Evolutionary conservation across 1,140 invertebrate species (phyloP).

Genomic region (Lethocerus indicus): DNA sequence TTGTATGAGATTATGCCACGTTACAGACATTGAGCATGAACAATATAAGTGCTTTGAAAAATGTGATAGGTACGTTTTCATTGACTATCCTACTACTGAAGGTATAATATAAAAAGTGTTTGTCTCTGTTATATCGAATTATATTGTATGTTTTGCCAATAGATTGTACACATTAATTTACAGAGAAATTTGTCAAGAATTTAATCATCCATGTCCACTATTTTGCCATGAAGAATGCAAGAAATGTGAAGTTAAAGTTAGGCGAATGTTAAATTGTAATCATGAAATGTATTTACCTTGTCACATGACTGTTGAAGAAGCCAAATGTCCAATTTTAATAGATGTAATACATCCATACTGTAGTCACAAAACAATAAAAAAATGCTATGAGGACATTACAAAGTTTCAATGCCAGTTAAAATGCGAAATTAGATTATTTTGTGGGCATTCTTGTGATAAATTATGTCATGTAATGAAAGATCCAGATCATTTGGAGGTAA

Average conservation of each 20-base stretch:
- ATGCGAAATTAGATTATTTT: constrained; percentile 11
- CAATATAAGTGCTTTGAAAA: constrained; percentile 24
- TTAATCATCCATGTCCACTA: constrained; percentile 27
- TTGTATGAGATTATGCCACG: constrained; percentile 34
- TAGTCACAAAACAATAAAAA: constrained; percentile 23
- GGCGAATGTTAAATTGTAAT: constrained; percentile 27
- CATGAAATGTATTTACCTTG: constrained; percentile 20
- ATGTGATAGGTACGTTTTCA: constrained; percentile 24
- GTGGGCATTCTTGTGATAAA: constrained; percentile 18
- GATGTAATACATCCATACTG: constrained; percentile 25
- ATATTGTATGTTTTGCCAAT: constrained; percentile 18
- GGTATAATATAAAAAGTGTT: too few species aligned
- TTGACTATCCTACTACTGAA: too few species aligned
- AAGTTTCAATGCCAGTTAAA: constrained; percentile 6
- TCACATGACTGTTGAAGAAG: constrained; percentile 23
- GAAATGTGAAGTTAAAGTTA: constrained; percentile 25
- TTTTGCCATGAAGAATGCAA: constrained; percentile 27
- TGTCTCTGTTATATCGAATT: too few species aligned
- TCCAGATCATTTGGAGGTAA: constrained; percentile 14
- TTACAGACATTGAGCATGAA: constrained; percentile 28
- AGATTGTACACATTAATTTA: constrained; percentile 22
- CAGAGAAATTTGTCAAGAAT: constrained; percentile 26
- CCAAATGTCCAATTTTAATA: constrained; percentile 7
- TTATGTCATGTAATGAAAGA: constrained; percentile 16
- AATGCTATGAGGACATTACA: constrained; percentile 8